Conservation (phyloP, 1,140 invertebrate genomes). For the Trachymyrmex septentrionalis region DNA sequence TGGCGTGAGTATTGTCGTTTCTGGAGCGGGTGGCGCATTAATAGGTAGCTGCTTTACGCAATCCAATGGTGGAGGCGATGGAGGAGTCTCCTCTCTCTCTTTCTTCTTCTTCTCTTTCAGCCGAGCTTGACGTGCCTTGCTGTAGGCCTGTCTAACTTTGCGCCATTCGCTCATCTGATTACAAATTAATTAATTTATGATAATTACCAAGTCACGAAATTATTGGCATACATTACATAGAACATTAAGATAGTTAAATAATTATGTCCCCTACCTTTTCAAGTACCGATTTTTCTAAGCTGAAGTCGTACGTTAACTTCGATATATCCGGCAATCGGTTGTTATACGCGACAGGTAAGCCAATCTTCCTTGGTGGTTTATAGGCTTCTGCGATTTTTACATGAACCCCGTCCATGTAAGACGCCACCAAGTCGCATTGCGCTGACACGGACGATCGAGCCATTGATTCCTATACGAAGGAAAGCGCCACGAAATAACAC, state of each 20-base stretch:
- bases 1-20: constrained; percentile 83
- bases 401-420: constrained; percentile 93
- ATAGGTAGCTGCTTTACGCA: constrained; percentile 86
- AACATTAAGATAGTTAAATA: not conserved
- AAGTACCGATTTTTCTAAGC: constrained; percentile 90
- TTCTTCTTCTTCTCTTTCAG: constrained; percentile 87
- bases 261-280: constrained; percentile 84
- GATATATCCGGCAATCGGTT: constrained; percentile 87
- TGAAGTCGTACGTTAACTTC: constrained; percentile 90
- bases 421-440: constrained; percentile 83
- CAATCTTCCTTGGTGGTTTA: constrained; percentile 91
- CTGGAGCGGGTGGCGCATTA: constrained; percentile 83
- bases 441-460: constrained; percentile 75
- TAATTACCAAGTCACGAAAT: not conserved
- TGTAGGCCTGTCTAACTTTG: constrained; percentile 88
- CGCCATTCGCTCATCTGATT: constrained; percentile 89
- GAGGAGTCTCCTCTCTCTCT: constrained; percentile 84
- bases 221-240: not conserved
- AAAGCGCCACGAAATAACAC: not conserved
- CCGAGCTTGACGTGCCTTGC: constrained; percentile 87
- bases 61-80: constrained; percentile 80
- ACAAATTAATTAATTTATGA: constrained; percentile 7
- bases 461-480: constrained; percentile 69
- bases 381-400: constrained; percentile 95
- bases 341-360: constrained; percentile 89